phyloP scores from a whole-genome alignment of 2,888 invertebrate species.

The Selenia dentaria region DNA sequence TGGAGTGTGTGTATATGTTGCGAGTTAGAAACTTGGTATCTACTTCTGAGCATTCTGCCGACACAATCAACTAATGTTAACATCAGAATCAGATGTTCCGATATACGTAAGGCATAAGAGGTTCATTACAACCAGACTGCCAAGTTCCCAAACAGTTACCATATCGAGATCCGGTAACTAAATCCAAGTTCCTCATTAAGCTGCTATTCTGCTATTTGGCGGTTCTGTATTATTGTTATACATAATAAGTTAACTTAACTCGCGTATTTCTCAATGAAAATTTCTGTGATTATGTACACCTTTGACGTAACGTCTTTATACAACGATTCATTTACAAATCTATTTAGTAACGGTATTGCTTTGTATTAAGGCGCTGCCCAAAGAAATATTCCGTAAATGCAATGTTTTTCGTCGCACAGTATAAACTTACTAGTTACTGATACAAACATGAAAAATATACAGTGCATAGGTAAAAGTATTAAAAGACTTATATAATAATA shows the following conservation, averaged over 20 bases:
- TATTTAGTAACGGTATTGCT: too few relatives aligned
- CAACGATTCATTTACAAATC: too few relatives aligned
- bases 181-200: slow-evolving; percentile 16
- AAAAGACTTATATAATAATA: too few relatives aligned
- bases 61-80: slow-evolving; percentile 1
- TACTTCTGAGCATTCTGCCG: neutral
- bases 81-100: slow-evolving; percentile 8
- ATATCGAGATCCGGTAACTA: slow-evolving; percentile 16
- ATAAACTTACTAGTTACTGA: too few relatives aligned
- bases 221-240: slow-evolving; percentile 1
- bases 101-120: slow-evolving; percentile 2
- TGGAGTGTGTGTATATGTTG: too few relatives aligned
- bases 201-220: slow-evolving; percentile 14
- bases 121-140: slow-evolving; percentile 7
- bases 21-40: slow-evolving; percentile 2
- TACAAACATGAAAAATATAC: too few relatives aligned
- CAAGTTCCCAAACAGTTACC: slow-evolving; percentile 13
- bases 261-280: neutral
- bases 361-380: too few relatives aligned
- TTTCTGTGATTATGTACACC: neutral
- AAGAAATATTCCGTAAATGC: too few relatives aligned
- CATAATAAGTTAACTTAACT: slow-evolving; percentile 5
- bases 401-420: too few relatives aligned
- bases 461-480: too few relatives aligned
- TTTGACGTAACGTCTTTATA: neutral